Base-by-base conservation (phyloP, 2,888 invertebrate genomes). In the Tachystola acroxantha region DNA sequence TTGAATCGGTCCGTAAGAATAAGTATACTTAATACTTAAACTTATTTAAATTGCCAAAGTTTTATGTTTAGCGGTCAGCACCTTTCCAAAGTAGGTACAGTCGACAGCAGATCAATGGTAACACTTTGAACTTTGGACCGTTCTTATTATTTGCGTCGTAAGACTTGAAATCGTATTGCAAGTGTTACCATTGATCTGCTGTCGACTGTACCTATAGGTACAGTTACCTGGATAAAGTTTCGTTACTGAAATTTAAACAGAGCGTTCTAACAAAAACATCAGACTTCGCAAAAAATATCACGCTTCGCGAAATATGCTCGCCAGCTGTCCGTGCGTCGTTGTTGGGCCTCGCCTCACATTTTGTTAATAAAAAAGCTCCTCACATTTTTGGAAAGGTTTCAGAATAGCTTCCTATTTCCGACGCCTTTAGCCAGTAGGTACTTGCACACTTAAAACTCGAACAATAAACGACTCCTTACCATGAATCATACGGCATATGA, bases 281-380 rank as follows among this genome's bases (percentile, higher is more conserved):
- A 57, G 64, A 60, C 56, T 54, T 48, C 59, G 64, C 71, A 85
- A 85, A 85, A 85, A 85, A 76, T 57, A 61, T 74, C 71, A 84
- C 79, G 85, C 74, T 78, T 64, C 75, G 69, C 48, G 60, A 60
- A 70, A 58, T 80, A 74, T 68, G 75, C 63, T 50, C 55, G 52
- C 64, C 81, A 79, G 76, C 80, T 81, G 82, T 52, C 65, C 48
- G 38, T 43, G 54, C 50, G 45, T 42, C 46, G 50, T 22, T 40
- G 38, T 16, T n/a, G n/a, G n/a, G n/a, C n/a, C n/a, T n/a, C n/a
- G n/a, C n/a, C n/a, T 37, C 40, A 30, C 36, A 22, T 40, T 39
- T 41, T 40, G 32, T 34, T 37, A 37, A 35, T 37, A 45, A 46
- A 50, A 57, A 55, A 55, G 50, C 43, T 50, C 38, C 43, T 46